Percentiles rank a stretch among this genome's conserved stretches.
Conservation (phyloP, 2,113 vertebrate genomes). For the Atrichornis clamosus region DNA sequence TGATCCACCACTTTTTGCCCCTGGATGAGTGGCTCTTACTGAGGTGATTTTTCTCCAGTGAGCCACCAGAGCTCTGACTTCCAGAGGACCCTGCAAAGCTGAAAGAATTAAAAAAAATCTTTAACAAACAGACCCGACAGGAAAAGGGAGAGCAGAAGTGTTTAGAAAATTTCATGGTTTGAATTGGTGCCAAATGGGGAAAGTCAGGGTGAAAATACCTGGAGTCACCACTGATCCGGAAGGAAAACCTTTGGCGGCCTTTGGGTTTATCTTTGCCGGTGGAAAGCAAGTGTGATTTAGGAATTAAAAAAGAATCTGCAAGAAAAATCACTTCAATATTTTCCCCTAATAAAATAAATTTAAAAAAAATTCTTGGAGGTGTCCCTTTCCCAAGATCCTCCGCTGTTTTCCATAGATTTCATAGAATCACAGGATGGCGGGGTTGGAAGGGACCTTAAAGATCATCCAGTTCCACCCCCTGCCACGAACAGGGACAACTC, state of each 20-base stretch:
- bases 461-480: neutral
- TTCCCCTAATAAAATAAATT: neutral
- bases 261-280: neutral
- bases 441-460: neutral
- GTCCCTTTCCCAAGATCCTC: neutral
- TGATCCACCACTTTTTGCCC: neutral
- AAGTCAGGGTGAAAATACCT: neutral
- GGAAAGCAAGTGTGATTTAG: neutral
- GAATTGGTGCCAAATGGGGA: neutral
- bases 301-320: neutral
- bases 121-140: neutral
- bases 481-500: neutral
- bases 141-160: neutral
- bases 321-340: neutral
- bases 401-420: neutral
- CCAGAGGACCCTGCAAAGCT: neutral
- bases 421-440: neutral
- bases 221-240: neutral
- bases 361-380: neutral
- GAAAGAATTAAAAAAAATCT: neutral
- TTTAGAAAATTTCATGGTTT: neutral
- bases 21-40: neutral
- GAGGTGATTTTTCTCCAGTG: neutral
- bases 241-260: neutral
- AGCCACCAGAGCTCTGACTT: neutral